Base-by-base conservation (phyloP, 2,113 vertebrate species). In the Hymenochirus boettgeri region DNA sequence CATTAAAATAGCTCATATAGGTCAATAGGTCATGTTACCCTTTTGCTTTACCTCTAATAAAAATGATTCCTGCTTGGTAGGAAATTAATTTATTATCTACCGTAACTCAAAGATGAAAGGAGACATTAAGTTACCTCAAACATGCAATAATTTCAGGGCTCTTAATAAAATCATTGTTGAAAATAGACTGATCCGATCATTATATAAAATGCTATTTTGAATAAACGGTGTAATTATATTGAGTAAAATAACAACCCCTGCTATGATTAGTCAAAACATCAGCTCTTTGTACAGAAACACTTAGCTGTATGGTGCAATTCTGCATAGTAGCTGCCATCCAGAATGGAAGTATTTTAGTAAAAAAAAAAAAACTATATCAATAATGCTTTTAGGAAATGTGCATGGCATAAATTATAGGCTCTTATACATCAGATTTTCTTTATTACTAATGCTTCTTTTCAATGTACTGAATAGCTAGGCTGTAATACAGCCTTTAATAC, bases 201-300 rank as follows among this genome's bases (percentile, higher is more conserved):
- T 55, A 64, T 37, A 31, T 23, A 27, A 37, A 55, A 18, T 5
- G 13, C 12, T 64, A 55, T 55, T 55, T 55, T 64, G 51, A 63
- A 51, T 45, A 35, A 64, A 64, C 55, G 53, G 51, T 63, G 31
- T 64, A 64, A 64, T 64, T 64, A 55, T 42, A 42, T 55, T 64
- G 33, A 29, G 24, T 29, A 35, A 64, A 63, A 55, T 55, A 55
- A 64, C 51, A 64, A 22, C 61, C 50, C 35, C 61, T 55, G 50
- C 61, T 64, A 64, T 55, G 61, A 55, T 54, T 55, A 55, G 39
- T 51, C 61, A 64, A 55, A 64, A 64, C 53, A 64, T 22, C 51
- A 55, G 35, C 31, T 35, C 37, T 8, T 2, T 48, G 46, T 22
- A 48, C 7, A 22, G 46, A 48, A 22, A 48, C 46, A 45, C 35